Evolutionary conservation across 2,797 vertebrate genomes (phyloP), one percentile per base, ranked within the genome.

Genomic region (Threskiornis aethiopicus): DNA sequence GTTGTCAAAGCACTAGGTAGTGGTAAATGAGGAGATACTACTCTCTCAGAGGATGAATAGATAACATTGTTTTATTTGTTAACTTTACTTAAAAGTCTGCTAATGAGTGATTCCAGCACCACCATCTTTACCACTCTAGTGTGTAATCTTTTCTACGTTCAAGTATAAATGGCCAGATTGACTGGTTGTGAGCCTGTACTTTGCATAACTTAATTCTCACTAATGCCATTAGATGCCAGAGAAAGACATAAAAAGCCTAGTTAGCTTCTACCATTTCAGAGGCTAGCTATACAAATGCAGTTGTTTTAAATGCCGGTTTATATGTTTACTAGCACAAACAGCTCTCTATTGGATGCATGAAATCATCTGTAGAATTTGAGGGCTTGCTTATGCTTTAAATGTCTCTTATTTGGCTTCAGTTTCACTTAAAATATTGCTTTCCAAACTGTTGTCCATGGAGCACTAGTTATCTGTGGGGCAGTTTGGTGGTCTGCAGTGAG

Each of bases 181-280:
- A 77, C 58, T 90, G 81, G 83, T 86, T 94, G 93, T 96, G 87
- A 96, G 95, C 26, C 81, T 94, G 57, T 93, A 44, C 90, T 93
- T 87, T 57, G 85, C 87, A 77, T 83, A 94, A 90, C 91, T 90
- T 84, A 95, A 94, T 97, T 94, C 95, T 97, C 87, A 79, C 64
- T 87, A 72, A 95, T 72, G 86, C 42, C 61, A 78, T 93, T 90
- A 92, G 59, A 84, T 76, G 72, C 87, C 87, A 90, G 82, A 67
- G 51, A 54, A 88, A 79, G 85, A 52, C 71, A 90, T 96, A 93
- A 97, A 96, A 92, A 94, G 67, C 81, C 69, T 85, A 75, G 87
- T 97, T 95, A 96, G 75, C 70, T 25, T 88, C 94, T 78, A 82
- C 85, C 41, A 65, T 93, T 96, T 93, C 92, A 84, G 75, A 87